Base-by-base conservation (phyloP, 2,888 invertebrate genomes). In the Drosophila vallismaia region DNA sequence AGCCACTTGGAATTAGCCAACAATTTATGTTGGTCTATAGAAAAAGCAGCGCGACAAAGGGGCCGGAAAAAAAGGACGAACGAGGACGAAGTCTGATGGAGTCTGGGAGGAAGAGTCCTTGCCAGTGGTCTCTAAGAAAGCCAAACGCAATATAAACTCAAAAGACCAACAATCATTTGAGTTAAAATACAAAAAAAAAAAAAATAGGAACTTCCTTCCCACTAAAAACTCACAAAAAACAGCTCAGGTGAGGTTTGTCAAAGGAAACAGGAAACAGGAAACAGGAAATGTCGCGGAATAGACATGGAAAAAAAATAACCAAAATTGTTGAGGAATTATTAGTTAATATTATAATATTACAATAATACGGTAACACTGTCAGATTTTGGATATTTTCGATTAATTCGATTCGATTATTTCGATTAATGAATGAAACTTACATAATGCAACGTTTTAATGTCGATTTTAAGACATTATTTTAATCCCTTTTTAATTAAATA, bases 1-100 rank as follows among this genome's bases (percentile, higher is more conserved):
- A 76, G 79, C 76, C 79, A 85, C 80, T 81, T 84, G 87, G 85
- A 81, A 81, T 81, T 81, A 81, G 79, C 79, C 82, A 78, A 63
- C 87, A 84, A 81, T 84, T 86, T 81, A 84, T 84, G 87, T 81
- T 75, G 55, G 54, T 50, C 50, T 54, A 50, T 29, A 75, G 40
- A 19, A 84, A 84, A 68, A 64, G 76, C 40, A 62, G 44, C 48
- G 48, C 29, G 42, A 44, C 52, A 71, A 44, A 51, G 40, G 50
- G 12, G n/a, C 10, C 10, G 24, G 36, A 14, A 46, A 45, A 40
- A 28, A 46, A 46, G n/a, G n/a, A n/a, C 56, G 56, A 36, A 48
- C 40, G 63, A 14, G 28, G 40, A 38, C 26, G 28, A 28, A 28
- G 28, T 28, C 12, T 40, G 44, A 14, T 1, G 33, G 38, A 19